These are phyloP conservation scores for Tympanoctomys barrerae DNA, from an alignment of 2,797 vertebrate species.

Conservation along the genomic window DNA sequence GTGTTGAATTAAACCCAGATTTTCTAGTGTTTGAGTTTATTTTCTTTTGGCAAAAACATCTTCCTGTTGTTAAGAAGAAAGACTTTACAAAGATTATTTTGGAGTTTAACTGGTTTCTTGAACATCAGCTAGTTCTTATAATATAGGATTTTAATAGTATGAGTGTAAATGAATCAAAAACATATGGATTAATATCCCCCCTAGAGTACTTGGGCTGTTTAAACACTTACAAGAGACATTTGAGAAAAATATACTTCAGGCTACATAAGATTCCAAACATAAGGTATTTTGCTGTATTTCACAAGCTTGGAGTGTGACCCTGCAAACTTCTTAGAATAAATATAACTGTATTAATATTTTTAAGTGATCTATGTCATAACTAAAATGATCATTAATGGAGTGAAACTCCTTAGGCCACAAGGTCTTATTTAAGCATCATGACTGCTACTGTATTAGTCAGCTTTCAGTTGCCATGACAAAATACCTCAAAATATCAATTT, in stretches of 20 bases:
- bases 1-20: constrained; percentile 82
- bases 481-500: not conserved
- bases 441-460: not conserved
- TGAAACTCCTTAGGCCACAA: not conserved
- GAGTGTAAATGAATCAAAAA: constrained; percentile 78
- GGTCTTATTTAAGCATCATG: not conserved
- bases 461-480: not conserved
- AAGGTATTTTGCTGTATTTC: constrained; percentile 48
- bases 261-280: constrained; percentile 39
- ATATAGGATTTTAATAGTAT: constrained; percentile 70
- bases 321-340: not conserved
- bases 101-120: constrained; percentile 78
- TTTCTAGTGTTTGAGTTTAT: constrained; percentile 80
- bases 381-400: constrained; percentile 10
- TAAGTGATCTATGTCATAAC: constrained; percentile 13
- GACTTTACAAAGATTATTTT: constrained; percentile 78
- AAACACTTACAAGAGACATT: constrained; percentile 66
- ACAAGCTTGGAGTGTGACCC: not conserved
- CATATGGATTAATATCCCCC: constrained; percentile 73
- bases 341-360: not conserved
- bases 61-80: constrained; percentile 83
- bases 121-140: constrained; percentile 78
- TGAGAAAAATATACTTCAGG: constrained; percentile 52
- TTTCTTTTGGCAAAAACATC: constrained; percentile 82
- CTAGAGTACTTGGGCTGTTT: constrained; percentile 56